Conservation (phyloP, 35 echinoderm and acorn worm genomes). For the Apostichopus parvimensis region DNA sequence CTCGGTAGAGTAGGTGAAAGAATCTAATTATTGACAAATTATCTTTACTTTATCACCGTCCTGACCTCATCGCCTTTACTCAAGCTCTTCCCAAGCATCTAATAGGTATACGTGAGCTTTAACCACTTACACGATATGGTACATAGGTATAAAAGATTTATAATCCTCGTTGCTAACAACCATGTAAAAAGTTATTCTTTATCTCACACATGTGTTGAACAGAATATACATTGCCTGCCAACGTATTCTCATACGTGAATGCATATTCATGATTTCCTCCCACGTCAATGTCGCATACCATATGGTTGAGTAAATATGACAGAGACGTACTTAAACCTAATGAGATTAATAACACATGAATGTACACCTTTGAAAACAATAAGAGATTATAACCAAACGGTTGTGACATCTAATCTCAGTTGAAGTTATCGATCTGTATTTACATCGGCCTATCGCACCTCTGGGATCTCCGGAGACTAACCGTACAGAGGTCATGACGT, state of each 20-base stretch:
- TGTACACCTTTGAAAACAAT: constrained; percentile 9
- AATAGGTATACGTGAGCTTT: too few species aligned
- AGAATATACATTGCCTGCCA: not conserved
- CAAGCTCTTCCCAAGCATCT: too few species aligned
- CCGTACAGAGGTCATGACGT: not conserved
- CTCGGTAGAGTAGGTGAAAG: too few species aligned
- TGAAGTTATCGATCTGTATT: not conserved
- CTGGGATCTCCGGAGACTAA: not conserved
- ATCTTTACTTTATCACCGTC: too few species aligned
- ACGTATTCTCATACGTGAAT: not conserved
- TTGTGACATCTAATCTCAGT: not conserved
- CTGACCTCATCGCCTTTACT: too few species aligned
- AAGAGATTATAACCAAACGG: not conserved
- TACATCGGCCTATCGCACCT: not conserved
- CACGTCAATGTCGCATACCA: not conserved
- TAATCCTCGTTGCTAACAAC: too few species aligned
- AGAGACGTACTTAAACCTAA: not conserved
- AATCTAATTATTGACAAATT: too few species aligned
- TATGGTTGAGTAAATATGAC: constrained; percentile 9
- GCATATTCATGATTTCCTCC: constrained; percentile 16
- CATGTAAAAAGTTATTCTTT: too few species aligned
- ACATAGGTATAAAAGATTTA: too few species aligned
- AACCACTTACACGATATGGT: too few species aligned
- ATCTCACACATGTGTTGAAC: not conserved
- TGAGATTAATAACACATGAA: constrained; percentile 19